These are phyloP conservation scores for Sinohyriopsis cumingii DNA, from an alignment of 2,888 invertebrate genomes.

Conservation along the genomic window DNA sequence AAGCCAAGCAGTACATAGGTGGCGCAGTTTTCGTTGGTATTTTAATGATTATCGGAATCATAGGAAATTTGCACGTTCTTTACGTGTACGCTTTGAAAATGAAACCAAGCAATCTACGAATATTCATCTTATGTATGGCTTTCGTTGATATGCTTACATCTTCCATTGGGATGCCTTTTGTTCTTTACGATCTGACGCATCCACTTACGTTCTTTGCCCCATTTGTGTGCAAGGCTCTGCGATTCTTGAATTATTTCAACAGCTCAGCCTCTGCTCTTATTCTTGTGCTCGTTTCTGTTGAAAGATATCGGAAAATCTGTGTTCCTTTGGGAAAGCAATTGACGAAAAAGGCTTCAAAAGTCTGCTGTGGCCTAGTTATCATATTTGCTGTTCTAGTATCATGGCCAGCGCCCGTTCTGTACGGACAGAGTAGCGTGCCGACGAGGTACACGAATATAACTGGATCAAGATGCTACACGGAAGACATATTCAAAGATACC, in stretches of 20 bases:
- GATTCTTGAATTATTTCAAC: constrained; percentile 35
- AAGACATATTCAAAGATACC: constrained; percentile 33
- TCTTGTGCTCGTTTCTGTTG: constrained; percentile 29
- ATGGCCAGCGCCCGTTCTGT: constrained; percentile 51
- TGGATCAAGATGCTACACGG: constrained; percentile 47
- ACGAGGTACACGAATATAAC: constrained; percentile 29
- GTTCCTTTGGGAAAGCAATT: constrained; percentile 47
- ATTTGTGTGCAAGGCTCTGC: constrained; percentile 28
- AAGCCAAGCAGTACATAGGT: constrained; percentile 29
- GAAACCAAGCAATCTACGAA: constrained; percentile 33
- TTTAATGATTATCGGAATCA: constrained; percentile 30
- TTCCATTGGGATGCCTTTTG: constrained; percentile 37
- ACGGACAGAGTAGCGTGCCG: constrained; percentile 40
- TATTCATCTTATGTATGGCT: constrained; percentile 33
- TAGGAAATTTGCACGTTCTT: constrained; percentile 41
- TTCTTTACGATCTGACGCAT: constrained; percentile 30
- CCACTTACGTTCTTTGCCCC: constrained; percentile 30
- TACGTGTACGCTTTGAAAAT: constrained; percentile 30
- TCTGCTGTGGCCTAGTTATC: constrained; percentile 15
- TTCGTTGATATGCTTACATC: constrained; percentile 32
- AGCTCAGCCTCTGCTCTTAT: constrained; percentile 22
- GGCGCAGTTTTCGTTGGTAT: constrained; percentile 34
- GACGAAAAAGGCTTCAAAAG: constrained; percentile 28
- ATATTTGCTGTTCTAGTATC: constrained; percentile 28
- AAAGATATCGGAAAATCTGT: constrained; percentile 54